Conservation (phyloP, 2,888 invertebrate genomes). For the Sturmia bella region DNA sequence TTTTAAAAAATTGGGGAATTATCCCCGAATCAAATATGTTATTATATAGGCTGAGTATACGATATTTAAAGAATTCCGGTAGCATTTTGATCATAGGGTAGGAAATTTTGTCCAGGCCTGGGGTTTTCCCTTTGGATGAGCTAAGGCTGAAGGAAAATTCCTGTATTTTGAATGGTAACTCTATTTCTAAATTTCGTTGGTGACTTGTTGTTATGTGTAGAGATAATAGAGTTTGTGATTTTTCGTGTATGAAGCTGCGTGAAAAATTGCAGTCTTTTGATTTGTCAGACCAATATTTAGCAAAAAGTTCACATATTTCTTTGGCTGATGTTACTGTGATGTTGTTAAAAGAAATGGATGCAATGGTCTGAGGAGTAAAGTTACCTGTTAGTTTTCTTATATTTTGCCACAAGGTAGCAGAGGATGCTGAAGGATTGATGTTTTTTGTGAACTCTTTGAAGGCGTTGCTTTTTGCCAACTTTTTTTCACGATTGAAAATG, state of each 20-base stretch:
- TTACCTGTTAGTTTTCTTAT: not conserved
- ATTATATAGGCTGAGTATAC: constrained; percentile 8
- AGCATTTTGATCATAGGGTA: not conserved
- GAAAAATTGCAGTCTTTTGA: not conserved
- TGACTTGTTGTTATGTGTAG: too few relatives aligned
- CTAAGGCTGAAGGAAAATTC: not conserved
- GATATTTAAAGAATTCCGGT: not conserved
- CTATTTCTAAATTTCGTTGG: too few relatives aligned
- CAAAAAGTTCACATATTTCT: not conserved
- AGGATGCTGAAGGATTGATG: not conserved
- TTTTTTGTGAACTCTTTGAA: not conserved
- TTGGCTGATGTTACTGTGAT: not conserved
- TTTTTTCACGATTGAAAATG: constrained; percentile 10
- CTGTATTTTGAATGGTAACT: not conserved
- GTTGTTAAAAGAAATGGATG: not conserved
- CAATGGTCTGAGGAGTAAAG: not conserved
- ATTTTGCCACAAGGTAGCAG: too few relatives aligned
- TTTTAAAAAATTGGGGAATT: constrained; percentile 11
- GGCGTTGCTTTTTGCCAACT: not conserved
- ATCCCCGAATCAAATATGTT: not conserved
- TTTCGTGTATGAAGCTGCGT: too few relatives aligned
- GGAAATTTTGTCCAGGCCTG: constrained; percentile 23
- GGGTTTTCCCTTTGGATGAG: constrained; percentile 9
- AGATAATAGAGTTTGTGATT: too few relatives aligned
- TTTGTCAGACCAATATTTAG: not conserved